Base-by-base conservation (phyloP, 2,113 vertebrate species). In the Anguilla rostrata region DNA sequence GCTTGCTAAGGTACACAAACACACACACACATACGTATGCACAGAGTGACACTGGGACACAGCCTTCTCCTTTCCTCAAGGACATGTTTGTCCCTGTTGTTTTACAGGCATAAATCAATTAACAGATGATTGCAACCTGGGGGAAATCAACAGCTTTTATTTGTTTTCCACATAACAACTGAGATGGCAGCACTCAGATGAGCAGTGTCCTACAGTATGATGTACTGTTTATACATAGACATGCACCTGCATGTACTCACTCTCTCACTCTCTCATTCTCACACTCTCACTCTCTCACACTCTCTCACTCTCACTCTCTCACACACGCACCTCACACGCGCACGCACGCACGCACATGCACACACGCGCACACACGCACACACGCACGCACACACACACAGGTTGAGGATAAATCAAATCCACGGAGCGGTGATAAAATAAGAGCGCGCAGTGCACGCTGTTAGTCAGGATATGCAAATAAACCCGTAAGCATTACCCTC, bases 71-170 rank as follows among this genome's bases (percentile, higher is more conserved):
- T 43, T n/a, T 49, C 16, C 26, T 66, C 71, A 71, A 86, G 81
- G 84, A 79, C 41, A 8, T 79, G 43, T 49, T 39, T 75, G 60
- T 14, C 75, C 86, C 49, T 87, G 83, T 53, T 80, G 86, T 26
- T 57, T 81, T 75, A 84, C 40, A 87, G 83, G 83, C 63, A 40
- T 56, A n/a, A 57, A 84, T 87, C 82, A 81, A 78, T 87, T 87
- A 81, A 71, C 83, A 20, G 26, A 49, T 84, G 83, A 87, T 87
- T 84, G 53, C 15, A 83, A 84, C 63, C 39, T 39, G 39, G 40
- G 75, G 82, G 81, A 79, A 26, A 82, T 34, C 71, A 29, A 29
- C 5, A 26, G 71, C 5, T 34, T 75, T 34, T 34, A 75, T 75
- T 12, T 75, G 71, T 12, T 75, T 8, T 12, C 71, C 71, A 75